phyloP scores from a whole-genome alignment of 2,797 vertebrate genomes.

The Gymnothorax javanicus region DNA sequence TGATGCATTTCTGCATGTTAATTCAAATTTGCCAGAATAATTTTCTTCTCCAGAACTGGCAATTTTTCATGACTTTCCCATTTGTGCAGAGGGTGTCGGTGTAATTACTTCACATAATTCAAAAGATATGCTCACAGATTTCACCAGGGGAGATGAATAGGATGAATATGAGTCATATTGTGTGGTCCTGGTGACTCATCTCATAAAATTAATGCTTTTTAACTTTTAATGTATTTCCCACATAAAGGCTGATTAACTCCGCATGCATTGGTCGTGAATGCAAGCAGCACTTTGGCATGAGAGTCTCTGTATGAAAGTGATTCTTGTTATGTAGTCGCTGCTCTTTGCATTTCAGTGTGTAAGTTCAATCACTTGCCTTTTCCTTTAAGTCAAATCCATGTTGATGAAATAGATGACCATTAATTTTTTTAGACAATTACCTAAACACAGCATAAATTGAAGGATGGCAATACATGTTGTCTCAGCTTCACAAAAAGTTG shows the following conservation, averaged over 20 bases:
- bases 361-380: no score
- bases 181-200: slow-evolving; percentile 27
- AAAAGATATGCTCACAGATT: slow-evolving; percentile 19
- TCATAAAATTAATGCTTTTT: slow-evolving; percentile 25
- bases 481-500: no score
- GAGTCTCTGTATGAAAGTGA: neutral
- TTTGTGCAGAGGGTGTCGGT: neutral
- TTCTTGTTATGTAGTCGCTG: no score
- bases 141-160: slow-evolving; percentile 14
- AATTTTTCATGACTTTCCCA: neutral
- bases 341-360: no score
- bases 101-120: slow-evolving; percentile 1
- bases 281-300: neutral
- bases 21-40: neutral
- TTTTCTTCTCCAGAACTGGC: neutral
- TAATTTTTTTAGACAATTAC: no score
- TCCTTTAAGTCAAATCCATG: no score
- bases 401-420: no score
- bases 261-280: neutral
- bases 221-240: slow-evolving; percentile 30
- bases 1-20: slow-evolving; percentile 1
- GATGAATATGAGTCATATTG: slow-evolving; percentile 14
- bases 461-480: no score
- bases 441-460: no score
- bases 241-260: slow-evolving; percentile 5